phyloP scores from a whole-genome alignment of 2,797 vertebrate genomes.

The Tragelaphus oryx region DNA sequence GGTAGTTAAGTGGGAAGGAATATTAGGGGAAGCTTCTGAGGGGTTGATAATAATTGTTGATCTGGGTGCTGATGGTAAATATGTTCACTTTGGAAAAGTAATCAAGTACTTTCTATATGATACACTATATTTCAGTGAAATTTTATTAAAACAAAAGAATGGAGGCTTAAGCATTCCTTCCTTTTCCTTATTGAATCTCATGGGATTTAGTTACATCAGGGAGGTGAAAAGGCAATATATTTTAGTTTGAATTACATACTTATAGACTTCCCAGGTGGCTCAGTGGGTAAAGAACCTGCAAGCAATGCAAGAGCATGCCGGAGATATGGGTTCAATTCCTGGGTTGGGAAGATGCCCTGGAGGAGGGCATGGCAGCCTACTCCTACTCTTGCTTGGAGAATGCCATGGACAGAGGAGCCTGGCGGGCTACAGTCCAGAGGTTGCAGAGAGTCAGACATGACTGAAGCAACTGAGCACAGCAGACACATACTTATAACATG shows the following conservation, averaged over 20 bases:
- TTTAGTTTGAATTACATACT: not conserved
- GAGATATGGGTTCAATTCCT: not conserved
- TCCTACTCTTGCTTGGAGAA: not conserved
- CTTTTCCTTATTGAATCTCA: not conserved
- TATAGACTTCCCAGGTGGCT: not conserved
- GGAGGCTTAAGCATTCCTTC: not conserved
- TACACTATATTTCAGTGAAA: not conserved
- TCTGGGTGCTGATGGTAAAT: not conserved
- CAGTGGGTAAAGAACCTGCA: not conserved
- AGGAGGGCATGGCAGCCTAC: not conserved
- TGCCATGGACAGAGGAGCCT: not conserved
- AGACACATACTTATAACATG: not conserved
- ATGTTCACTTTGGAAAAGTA: constrained; percentile 26
- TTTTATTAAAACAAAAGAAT: not conserved
- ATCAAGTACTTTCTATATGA: not conserved
- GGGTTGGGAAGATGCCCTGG: not conserved
- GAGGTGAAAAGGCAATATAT: not conserved
- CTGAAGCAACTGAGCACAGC: not conserved
- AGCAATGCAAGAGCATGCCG: not conserved
- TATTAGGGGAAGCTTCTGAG: not conserved
- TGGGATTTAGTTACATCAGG: not conserved
- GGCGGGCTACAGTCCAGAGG: not conserved
- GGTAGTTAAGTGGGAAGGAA: not conserved
- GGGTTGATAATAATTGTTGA: not conserved
- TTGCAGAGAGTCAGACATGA: not conserved